These are phyloP conservation scores for Argopecten irradians DNA, from an alignment of 1,140 invertebrate genomes.

Conservation along the genomic window DNA sequence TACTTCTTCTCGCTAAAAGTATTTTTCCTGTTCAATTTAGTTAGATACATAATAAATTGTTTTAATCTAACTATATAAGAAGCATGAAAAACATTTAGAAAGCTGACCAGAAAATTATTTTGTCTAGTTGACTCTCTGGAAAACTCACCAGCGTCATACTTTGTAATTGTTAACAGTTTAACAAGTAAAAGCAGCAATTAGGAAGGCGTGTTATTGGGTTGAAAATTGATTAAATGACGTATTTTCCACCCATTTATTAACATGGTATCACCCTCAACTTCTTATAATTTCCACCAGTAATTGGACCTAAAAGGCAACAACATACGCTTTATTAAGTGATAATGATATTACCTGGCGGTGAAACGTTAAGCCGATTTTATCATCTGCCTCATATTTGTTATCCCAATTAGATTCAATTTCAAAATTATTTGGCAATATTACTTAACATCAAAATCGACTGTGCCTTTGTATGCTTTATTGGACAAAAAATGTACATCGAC, in stretches of 20 bases:
- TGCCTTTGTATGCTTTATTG: background rate
- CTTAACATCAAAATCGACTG: background rate
- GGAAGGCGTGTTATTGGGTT: background rate
- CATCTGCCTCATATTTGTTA: background rate
- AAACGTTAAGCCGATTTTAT: background rate
- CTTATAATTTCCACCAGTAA: background rate
- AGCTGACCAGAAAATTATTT: background rate
- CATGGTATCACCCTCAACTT: background rate
- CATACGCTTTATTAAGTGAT: background rate
- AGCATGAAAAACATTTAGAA: too few species aligned
- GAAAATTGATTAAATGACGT: background rate
- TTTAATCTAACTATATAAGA: too few species aligned
- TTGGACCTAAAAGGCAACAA: background rate
- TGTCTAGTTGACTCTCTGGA: background rate
- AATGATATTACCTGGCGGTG: background rate
- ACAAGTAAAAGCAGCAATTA: background rate
- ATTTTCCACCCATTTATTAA: background rate
- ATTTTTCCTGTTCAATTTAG: too few species aligned
- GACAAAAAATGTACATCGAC: background rate
- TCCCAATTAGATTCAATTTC: background rate
- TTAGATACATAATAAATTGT: too few species aligned
- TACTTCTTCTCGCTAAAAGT: too few species aligned
- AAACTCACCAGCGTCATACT: background rate
- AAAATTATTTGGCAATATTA: background rate
- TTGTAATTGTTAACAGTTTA: background rate